Evolutionary conservation across 2,888 invertebrate species (phyloP), one percentile per base, ranked within the genome.

Genomic region (Acanthosepion pharaonis): DNA sequence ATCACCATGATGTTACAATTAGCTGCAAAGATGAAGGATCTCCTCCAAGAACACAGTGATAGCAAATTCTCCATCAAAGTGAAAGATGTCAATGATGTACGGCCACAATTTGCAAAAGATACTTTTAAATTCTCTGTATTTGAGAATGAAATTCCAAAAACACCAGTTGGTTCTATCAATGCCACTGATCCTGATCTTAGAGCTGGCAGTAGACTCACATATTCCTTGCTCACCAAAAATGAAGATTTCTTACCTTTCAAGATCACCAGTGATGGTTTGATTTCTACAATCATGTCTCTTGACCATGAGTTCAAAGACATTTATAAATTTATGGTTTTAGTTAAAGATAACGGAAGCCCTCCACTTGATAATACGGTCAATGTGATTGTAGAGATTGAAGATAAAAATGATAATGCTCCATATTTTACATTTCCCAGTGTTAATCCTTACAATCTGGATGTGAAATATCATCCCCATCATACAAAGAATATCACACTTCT

Each of bases 1-100:
- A 64, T 8, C 64, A 64, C 64, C 64, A 64, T 64, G 64, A 64
- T 64, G 64, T 64, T 64, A 64, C 64, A 64, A 64, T 64, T 25
- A 64, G 64, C 64, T 64, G 64, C 64, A 64, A 64, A 64, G 64
- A 64, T 64, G 64, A 64, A 64, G 64, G 64, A 64, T 64, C 64
- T 64, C 64, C 64, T 64, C 64, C 64, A 28, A 28, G 28, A 64
- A 64, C 23, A 64, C 64, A 64, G 64, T 25, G 64, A 64, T 64
- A 64, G 64, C 64, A 64, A 64, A 25, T 64, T 64, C 64, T 64
- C 64, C 64, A 64, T 64, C 64, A 64, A 64, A 64, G 64, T 64
- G 25, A 64, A 64, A 64, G 64, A 64, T 64, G 28, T 64, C 64
- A 64, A 64, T 64, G 64, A 64, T 64, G 64, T 64, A 64, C 23